phyloP scores from a whole-genome alignment of 2,113 vertebrate species.

The Potamarius usumacintae region DNA sequence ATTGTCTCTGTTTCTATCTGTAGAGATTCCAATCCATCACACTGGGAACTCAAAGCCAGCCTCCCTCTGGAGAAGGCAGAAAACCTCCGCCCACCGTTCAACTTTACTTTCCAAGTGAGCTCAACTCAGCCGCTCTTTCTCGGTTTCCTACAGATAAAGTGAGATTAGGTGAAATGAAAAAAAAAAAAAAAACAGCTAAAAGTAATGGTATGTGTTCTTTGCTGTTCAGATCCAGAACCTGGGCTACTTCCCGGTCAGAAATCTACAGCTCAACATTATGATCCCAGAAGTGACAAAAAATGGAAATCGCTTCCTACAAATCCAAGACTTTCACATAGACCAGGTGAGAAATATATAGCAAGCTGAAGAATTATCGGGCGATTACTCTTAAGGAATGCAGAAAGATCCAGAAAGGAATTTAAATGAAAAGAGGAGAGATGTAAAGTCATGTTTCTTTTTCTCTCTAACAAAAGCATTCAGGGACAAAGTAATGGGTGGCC shows the following conservation, averaged over 20 bases:
- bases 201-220: slow-evolving; percentile 2
- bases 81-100: slow-evolving; percentile 74
- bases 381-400: background rate
- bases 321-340: slow-evolving; percentile 67
- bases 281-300: slow-evolving; percentile 76
- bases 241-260: slow-evolving; percentile 79
- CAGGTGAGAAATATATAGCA: slow-evolving; percentile 67
- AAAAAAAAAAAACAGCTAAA: background rate
- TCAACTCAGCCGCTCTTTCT: background rate
- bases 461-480: background rate
- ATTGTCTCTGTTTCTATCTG: background rate
- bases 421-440: background rate
- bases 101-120: slow-evolving; percentile 72
- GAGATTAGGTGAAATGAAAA: background rate
- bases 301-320: slow-evolving; percentile 75
- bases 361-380: background rate
- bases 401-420: background rate
- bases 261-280: slow-evolving; percentile 73
- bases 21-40: slow-evolving; percentile 75
- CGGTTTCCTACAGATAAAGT: background rate
- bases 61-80: slow-evolving; percentile 70
- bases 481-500: background rate
- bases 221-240: slow-evolving; percentile 78
- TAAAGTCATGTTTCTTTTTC: background rate
- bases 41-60: slow-evolving; percentile 76